Conservation (phyloP, 2,113 vertebrate genomes). For the Cavia aperea region DNA sequence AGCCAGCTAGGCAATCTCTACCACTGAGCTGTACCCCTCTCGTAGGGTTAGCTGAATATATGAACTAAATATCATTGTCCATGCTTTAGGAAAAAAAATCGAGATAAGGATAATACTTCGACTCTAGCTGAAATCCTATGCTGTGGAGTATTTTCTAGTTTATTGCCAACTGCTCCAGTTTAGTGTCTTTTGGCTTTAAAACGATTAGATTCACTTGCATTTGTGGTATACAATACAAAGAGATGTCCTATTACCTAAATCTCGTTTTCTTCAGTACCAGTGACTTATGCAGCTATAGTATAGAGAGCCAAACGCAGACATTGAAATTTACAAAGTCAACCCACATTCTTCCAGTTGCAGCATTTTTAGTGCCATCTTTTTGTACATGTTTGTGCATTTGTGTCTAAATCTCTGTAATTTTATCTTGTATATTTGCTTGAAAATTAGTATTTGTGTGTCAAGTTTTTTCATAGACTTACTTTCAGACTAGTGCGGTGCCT, state of each 20-base stretch:
- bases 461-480: not conserved
- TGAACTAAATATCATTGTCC: not conserved
- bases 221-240: not conserved
- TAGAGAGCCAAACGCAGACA: not conserved
- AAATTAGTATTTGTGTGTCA: not conserved
- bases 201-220: not conserved
- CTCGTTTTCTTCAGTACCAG: not conserved
- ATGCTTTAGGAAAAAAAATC: not conserved
- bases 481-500: not conserved
- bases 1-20: too few species aligned
- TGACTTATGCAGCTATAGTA: too few species aligned
- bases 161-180: too few species aligned
- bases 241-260: not conserved
- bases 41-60: not conserved
- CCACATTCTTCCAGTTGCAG: not conserved
- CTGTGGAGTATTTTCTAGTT: not conserved
- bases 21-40: not conserved
- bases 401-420: not conserved
- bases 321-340: not conserved
- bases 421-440: not conserved
- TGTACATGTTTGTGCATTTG: not conserved
- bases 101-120: not conserved
- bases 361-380: not conserved
- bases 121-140: not conserved
- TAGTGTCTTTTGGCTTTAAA: not conserved